Evolutionary conservation across 2,113 vertebrate genomes (phyloP).

Genomic region (Alces alces): DNA sequence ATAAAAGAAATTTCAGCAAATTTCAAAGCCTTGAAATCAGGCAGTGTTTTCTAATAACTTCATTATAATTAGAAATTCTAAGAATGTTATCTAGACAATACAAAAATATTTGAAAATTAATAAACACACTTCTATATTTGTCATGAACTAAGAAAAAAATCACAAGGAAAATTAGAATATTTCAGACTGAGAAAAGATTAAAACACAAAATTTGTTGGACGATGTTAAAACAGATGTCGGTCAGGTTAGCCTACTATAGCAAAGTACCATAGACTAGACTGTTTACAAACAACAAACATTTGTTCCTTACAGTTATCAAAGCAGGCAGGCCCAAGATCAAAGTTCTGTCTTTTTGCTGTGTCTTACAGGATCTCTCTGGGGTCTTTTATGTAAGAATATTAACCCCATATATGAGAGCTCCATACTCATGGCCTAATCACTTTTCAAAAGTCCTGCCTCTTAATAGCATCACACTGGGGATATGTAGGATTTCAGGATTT

Average conservation of each 20-base stretch:
- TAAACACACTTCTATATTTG: background rate
- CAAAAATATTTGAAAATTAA: background rate
- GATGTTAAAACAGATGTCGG: background rate
- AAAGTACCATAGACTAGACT: background rate
- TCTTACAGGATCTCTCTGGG: background rate
- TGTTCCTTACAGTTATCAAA: background rate
- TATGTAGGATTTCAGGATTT: background rate
- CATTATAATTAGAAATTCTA: background rate
- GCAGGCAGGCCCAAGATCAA: background rate
- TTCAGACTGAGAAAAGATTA: background rate
- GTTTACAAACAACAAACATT: background rate
- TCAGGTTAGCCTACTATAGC: background rate
- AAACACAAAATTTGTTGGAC: background rate
- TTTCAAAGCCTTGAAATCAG: background rate
- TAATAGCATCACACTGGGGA: background rate
- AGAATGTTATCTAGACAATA: background rate
- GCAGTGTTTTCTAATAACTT: background rate
- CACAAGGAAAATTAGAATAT: background rate
- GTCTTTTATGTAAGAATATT: background rate
- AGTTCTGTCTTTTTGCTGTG: background rate
- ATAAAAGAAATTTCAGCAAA: background rate
- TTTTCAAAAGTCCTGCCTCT: background rate
- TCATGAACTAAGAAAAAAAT: background rate
- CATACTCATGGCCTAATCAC: background rate
- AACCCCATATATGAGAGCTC: background rate